phyloP scores from a whole-genome alignment of 2,888 invertebrate genomes.

The Cantharis flavilabris region DNA sequence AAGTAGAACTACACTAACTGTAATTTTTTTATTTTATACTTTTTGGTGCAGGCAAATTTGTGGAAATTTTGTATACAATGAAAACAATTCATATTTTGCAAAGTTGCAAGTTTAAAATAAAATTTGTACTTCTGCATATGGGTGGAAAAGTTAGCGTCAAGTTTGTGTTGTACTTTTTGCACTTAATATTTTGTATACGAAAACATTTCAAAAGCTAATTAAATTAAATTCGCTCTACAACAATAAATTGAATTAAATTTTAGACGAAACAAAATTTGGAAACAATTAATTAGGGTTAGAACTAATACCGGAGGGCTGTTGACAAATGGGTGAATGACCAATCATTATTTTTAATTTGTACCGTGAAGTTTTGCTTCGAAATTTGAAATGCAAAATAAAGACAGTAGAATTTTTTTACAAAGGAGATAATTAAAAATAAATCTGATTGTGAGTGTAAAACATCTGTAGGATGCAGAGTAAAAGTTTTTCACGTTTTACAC shows the following conservation, averaged over 20 bases:
- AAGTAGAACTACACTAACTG: too few species aligned
- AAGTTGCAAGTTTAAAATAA: background rate
- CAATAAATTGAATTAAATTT: background rate
- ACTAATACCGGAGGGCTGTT: background rate
- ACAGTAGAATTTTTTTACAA: constrained; percentile 3
- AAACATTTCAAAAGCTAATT: background rate
- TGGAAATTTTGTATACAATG: too few species aligned
- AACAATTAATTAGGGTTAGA: background rate
- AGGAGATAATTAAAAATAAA: constrained; percentile 39
- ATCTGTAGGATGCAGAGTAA: constrained; percentile 31
- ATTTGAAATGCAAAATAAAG: background rate
- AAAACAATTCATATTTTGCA: background rate
- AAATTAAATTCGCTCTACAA: background rate
- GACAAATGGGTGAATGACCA: background rate
- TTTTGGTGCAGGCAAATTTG: too few species aligned
- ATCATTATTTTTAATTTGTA: background rate
- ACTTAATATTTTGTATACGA: background rate
- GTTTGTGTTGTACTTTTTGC: background rate
- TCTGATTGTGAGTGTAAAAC: constrained; percentile 36
- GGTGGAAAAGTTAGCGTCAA: background rate
- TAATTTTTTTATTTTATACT: too few species aligned
- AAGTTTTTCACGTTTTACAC: constrained; percentile 29
- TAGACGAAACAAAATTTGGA: background rate
- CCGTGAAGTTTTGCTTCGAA: background rate
- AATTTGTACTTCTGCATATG: background rate